Evolutionary conservation across 2,797 vertebrate genomes (phyloP), one percentile per base, ranked within the genome.

Genomic region (Tapera naevia): DNA sequence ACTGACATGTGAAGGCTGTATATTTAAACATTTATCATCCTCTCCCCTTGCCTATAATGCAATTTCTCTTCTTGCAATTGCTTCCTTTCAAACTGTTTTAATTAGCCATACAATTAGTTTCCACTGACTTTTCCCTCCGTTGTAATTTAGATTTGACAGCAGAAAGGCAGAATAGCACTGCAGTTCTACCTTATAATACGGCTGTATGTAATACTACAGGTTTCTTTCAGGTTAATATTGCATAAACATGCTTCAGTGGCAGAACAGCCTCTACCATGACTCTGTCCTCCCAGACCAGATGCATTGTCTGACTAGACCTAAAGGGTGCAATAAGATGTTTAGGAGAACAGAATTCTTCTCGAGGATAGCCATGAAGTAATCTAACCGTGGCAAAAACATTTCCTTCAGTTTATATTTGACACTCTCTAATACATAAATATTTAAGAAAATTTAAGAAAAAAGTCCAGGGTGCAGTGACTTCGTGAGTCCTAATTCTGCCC

Each of bases 61-160:
- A 91, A 72, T 94, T 96, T 81, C 82, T 96, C 85, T 91, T 86
- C 89, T 75, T 81, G 51, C 93, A 80, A 91, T 88, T 94, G 82
- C 91, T 91, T 79, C 91, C 76, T 92, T 93, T 92, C 91, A 86
- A 94, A 93, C 69, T 86, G 85, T 81, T 96, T 96, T 96, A 96
- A 96, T 96, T 92, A 96, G 92, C 76, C 94, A 94, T 91, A 95
- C 91, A 89, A 92, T 86, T 92, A 93, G 89, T 93, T 96, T 96
- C 76, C 83, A 94, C 82, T 93, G 94, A 88, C 80, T 94, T 86
- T 78, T 92, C 81, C 86, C 90, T 93, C 78, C 50, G 58, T 91
- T 91, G 89, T 75, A 92, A 94, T 92, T 96, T 93, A 93, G 67
- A 85, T 73, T 91, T 88, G 92, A 79, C 37, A 69, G 76, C 54